phyloP scores from a whole-genome alignment of 2,113 vertebrate genomes.

The Cairina moschata region DNA sequence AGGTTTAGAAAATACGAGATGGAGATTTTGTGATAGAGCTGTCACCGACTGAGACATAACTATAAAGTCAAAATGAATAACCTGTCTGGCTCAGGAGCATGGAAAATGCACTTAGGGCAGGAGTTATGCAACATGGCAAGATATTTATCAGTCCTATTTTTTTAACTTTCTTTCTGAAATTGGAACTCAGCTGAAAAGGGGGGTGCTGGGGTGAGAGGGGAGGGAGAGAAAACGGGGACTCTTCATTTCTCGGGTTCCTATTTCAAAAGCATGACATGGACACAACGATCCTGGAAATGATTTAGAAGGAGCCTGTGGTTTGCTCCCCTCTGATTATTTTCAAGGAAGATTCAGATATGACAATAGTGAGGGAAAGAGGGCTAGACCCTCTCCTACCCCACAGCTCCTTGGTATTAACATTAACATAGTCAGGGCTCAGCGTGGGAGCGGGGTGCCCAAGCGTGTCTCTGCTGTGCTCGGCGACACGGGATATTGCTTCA shows the following conservation, averaged over 20 bases:
- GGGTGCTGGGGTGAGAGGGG: neutral
- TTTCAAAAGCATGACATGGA: fast-evolving
- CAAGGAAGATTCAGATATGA: neutral
- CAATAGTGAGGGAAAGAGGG: neutral
- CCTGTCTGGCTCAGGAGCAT: neutral
- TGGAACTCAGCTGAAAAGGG: neutral
- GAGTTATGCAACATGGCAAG: neutral
- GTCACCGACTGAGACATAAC: neutral
- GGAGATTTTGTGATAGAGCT: neutral
- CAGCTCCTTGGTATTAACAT: neutral
- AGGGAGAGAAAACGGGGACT: neutral
- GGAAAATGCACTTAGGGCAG: neutral
- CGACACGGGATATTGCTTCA: fast-evolving
- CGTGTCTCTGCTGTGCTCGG: fast-evolving
- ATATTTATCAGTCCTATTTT: neutral
- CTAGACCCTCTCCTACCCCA: neutral
- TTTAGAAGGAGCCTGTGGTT: neutral
- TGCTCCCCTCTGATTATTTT: neutral
- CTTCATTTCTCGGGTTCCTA: neutral
- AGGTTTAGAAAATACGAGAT: neutral
- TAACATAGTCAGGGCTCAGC: neutral
- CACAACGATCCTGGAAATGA: neutral
- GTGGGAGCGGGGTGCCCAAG: neutral
- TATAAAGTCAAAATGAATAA: conserved; percentile 5
- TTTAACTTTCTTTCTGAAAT: neutral